These are phyloP conservation scores for Geotrypetes seraphini DNA, from an alignment of 2,797 vertebrate species.

Conservation along the genomic window DNA sequence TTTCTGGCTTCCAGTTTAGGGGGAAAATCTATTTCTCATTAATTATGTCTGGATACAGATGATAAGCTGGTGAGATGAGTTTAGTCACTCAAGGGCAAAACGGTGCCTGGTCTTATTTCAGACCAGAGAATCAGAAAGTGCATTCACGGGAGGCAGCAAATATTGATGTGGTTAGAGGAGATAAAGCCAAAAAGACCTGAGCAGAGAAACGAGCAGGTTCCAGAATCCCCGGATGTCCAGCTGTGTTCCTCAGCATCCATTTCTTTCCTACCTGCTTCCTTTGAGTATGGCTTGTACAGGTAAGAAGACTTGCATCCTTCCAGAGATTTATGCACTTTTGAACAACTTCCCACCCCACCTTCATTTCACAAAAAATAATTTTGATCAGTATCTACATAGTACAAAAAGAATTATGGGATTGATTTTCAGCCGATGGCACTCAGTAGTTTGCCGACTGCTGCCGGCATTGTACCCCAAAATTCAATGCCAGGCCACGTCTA, in stretches of 20 bases:
- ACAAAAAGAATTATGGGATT: conserved; percentile 5
- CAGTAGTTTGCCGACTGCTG: too few relatives aligned
- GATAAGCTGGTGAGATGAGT: background rate
- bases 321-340: too few relatives aligned
- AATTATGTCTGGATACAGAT: background rate
- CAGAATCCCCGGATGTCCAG: background rate
- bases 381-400: background rate
- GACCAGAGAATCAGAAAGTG: background rate
- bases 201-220: background rate
- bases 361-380: too few relatives aligned
- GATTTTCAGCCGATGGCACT: too few relatives aligned
- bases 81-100: background rate
- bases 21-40: background rate
- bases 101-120: conserved; percentile 1
- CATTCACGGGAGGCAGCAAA: conserved; percentile 7
- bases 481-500: too few relatives aligned
- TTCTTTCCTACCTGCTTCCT: background rate
- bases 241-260: background rate
- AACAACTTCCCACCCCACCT: background rate
- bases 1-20: background rate
- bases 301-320: background rate
- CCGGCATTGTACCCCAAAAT: too few relatives aligned
- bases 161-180: conserved; percentile 3
- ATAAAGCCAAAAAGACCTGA: conserved; percentile 1
- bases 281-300: background rate